A percentile compares a stretch with the other conserved stretches of the same genome.
These are phyloP conservation scores for Pseudococcus longispinus DNA, from an alignment of 2,888 invertebrate species.

Conservation along the genomic window DNA sequence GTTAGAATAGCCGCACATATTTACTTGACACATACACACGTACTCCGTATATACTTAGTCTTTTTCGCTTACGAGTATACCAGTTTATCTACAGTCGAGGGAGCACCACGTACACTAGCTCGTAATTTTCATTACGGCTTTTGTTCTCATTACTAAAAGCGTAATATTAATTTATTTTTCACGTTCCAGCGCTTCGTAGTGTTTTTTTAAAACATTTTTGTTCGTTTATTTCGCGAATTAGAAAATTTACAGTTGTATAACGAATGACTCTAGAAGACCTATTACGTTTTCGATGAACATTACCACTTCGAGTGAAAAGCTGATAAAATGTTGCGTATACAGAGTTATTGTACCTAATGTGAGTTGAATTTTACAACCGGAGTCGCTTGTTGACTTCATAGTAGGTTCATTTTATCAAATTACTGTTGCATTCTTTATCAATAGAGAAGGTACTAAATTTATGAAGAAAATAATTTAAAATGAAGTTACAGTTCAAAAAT, in stretches of 20 bases:
- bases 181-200: slow-evolving; percentile 18
- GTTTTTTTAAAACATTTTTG: background rate
- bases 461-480: too few relatives aligned
- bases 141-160: slow-evolving; percentile 29
- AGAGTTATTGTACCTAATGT: background rate
- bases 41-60: background rate
- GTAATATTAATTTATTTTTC: slow-evolving; percentile 41
- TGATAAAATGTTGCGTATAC: background rate
- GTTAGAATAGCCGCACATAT: slow-evolving; percentile 19
- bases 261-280: background rate
- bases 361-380: background rate
- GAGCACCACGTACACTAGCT: background rate
- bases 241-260: background rate
- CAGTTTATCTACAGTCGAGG: slow-evolving; percentile 21
- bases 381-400: background rate
- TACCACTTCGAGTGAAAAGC: slow-evolving; percentile 13
- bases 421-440: background rate
- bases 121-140: slow-evolving; percentile 27
- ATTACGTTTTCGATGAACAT: slow-evolving; percentile 1
- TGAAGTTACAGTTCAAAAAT: too few relatives aligned
- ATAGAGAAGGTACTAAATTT: too few relatives aligned
- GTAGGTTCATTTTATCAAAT: background rate
- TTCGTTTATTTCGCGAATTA: background rate
- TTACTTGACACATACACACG: slow-evolving; percentile 23
- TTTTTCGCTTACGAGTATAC: background rate